Evolutionary conservation across 1,140 invertebrate species (phyloP), one percentile per base, ranked within the genome.

Genomic region (Nephotettix cincticeps): DNA sequence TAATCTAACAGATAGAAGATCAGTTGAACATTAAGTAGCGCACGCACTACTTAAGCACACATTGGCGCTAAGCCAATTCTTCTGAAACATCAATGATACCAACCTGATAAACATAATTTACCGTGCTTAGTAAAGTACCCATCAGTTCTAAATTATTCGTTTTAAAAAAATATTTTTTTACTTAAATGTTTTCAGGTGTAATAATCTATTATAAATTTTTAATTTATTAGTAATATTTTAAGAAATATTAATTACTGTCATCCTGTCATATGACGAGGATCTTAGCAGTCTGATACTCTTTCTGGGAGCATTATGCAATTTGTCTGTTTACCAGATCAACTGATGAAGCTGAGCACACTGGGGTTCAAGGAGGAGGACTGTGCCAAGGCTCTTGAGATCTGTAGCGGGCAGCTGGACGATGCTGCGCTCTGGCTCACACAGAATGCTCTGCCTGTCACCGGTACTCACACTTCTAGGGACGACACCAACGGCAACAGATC

Each of bases 361-460:
- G 94, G 93, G 9, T 96, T 95, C 76, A 79, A 83, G 25, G 79
- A 84, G 32, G 80, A 83, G 1, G 93, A 95, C 77, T 94, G 93
- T 77, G 81, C 85, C 64, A 81, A 81, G 28, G 93, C 93, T 3
- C 80, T 96, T 69, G 81, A 88, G 45, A 78, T 82, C 0, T 90
- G 88, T 75, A 85, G 87, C 47, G 88, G 90, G 32, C 85, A 89
- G 70, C 73, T 95, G 1, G 91, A 95, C 74, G 91, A 94, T 69
- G 93, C 94, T 11, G 93, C 93, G 0, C 72, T 95, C 0, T 95
- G 93, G 93, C 79, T 96, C 1, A 92, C 89, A 0, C 85, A 90
- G 73, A 86, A 93, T 77, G 87, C 86, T 0, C 76, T 81, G 1
- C 82, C 83, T 4, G 78, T 80, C 72, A 56, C 9, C 4, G 56